phyloP scores from a whole-genome alignment of 2,888 invertebrate species.

The Tuberolachnus salignus region DNA sequence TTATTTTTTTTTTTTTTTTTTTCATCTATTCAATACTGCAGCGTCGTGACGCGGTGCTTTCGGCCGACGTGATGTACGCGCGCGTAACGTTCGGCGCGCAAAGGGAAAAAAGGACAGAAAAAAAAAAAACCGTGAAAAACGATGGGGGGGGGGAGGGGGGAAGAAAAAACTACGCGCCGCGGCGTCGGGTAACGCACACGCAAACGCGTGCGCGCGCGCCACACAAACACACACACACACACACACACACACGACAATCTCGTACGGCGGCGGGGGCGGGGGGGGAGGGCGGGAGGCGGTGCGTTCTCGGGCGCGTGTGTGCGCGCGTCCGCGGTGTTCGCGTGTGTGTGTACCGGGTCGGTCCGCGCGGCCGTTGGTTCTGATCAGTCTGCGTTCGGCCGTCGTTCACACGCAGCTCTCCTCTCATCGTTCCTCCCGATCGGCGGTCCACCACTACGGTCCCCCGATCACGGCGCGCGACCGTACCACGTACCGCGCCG shows the following conservation, averaged over 20 bases:
- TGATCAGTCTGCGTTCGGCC: conserved; percentile 50
- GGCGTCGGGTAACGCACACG: conserved; percentile 12
- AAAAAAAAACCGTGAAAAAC: neutral
- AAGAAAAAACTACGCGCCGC: conserved; percentile 15
- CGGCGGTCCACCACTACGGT: neutral
- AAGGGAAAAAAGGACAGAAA: too few relatives aligned
- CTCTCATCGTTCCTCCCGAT: neutral
- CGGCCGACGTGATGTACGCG: too few relatives aligned
- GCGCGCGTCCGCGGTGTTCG: conserved; percentile 2
- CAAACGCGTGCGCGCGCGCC: neutral
- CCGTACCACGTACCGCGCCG: too few relatives aligned
- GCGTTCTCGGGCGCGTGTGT: neutral
- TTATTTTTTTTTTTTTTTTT: too few relatives aligned
- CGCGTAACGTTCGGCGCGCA: too few relatives aligned
- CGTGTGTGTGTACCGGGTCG: conserved; percentile 6
- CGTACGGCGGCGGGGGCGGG: too few relatives aligned
- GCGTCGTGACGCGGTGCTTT: too few relatives aligned
- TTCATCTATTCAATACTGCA: too few relatives aligned
- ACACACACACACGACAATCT: too few relatives aligned
- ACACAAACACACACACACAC: too few relatives aligned
- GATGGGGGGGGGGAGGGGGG: neutral
- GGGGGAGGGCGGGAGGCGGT: neutral
- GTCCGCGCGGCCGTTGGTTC: conserved; percentile 33
- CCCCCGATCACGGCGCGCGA: too few relatives aligned
- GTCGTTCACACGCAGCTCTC: conserved; percentile 43